Percentiles rank a stretch among this genome's conserved stretches.
Conservation (phyloP, 1,140 invertebrate genomes). For the Ceratina australensis region DNA sequence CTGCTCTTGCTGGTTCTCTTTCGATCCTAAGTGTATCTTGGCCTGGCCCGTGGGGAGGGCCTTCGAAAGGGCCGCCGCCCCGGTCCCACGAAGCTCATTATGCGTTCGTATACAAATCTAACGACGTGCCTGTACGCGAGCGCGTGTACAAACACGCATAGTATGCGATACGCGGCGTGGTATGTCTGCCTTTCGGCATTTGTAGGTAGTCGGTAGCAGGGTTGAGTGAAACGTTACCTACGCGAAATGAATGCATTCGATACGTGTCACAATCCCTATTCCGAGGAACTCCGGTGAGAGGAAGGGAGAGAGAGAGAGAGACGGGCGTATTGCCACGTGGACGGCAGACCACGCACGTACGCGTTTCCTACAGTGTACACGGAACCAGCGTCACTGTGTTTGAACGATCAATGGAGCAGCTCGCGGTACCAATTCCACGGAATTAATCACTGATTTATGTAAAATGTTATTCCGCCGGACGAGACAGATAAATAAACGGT, state of each 20-base stretch:
- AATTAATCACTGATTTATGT: conserved; percentile 45
- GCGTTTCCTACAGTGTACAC: conserved; percentile 26
- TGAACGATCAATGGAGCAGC: conserved; percentile 18
- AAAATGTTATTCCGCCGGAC: conserved; percentile 22
- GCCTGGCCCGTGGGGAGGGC: conserved; percentile 51
- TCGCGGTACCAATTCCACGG: conserved; percentile 22
- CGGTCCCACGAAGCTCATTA: conserved; percentile 60
- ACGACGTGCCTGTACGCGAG: too few relatives aligned
- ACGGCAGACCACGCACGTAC: conserved; percentile 14
- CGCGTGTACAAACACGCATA: background rate
- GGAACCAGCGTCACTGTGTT: background rate
- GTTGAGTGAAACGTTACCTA: conserved; percentile 66
- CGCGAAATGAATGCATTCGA: conserved; percentile 66
- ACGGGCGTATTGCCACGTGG: conserved; percentile 20
- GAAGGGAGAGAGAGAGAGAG: background rate
- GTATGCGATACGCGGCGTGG: too few relatives aligned
- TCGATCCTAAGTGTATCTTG: conserved; percentile 55
- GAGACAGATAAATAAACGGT: conserved; percentile 15
- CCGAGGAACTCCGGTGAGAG: conserved; percentile 1
- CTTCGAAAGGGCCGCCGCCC: conserved; percentile 38
- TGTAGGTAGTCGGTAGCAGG: background rate
- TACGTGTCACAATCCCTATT: conserved; percentile 58
- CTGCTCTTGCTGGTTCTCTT: conserved; percentile 50
- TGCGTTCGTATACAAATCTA: background rate
- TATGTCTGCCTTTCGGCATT: background rate